phyloP scores from a whole-genome alignment of 1,140 invertebrate genomes.

The Triops cancriformis region DNA sequence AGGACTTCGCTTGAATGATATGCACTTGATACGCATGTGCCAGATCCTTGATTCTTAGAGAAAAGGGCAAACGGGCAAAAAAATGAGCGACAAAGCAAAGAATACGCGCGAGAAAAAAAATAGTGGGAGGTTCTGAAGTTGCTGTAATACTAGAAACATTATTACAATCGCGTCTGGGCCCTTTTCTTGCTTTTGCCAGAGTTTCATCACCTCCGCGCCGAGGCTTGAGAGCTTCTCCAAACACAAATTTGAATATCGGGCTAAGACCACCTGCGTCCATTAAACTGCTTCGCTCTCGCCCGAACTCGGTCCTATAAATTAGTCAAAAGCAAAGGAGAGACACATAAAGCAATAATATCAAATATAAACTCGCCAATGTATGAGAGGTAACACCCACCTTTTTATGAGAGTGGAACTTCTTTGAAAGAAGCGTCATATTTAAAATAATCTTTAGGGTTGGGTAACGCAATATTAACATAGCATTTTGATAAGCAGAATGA shows the following conservation, averaged over 20 bases:
- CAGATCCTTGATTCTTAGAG: neutral
- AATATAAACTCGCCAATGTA: neutral
- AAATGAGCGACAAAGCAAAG: neutral
- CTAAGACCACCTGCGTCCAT: conserved; percentile 3
- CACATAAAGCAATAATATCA: conserved; percentile 11
- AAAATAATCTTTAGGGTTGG: neutral
- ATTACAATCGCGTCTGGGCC: neutral
- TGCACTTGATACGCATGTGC: neutral
- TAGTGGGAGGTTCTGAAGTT: neutral
- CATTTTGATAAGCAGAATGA: neutral
- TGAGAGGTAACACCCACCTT: neutral
- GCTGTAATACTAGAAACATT: conserved; percentile 7
- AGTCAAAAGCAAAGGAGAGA: neutral
- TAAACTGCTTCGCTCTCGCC: neutral
- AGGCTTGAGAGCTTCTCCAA: neutral
- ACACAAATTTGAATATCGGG: neutral
- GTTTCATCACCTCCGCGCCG: neutral
- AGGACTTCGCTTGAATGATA: neutral
- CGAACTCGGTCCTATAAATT: neutral
- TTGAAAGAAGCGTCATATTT: neutral
- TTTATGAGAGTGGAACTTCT: neutral
- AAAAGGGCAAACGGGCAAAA: neutral
- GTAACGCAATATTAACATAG: neutral
- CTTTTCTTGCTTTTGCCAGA: neutral
- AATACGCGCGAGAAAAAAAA: neutral